phyloP scores from a whole-genome alignment of 2,113 vertebrate species.

The Eulacestoma nigropectus region DNA sequence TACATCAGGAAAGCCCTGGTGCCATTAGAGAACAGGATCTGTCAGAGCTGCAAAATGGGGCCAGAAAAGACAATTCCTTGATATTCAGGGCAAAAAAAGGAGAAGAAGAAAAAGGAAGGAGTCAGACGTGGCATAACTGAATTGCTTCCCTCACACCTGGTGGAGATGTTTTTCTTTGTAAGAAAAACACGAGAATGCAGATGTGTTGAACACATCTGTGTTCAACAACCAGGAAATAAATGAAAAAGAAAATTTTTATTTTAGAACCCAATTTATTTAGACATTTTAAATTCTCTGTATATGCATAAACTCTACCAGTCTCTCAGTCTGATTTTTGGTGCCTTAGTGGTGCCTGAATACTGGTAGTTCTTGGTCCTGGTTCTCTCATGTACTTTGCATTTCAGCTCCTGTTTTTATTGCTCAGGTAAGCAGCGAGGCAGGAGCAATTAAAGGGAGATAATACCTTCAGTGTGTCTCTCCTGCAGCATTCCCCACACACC shows the following conservation, averaged over 20 bases:
- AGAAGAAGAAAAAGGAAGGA: neutral
- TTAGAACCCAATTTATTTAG: neutral
- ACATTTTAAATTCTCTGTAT: neutral
- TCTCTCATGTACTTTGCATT: neutral
- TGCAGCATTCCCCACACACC: neutral
- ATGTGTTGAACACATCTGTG: neutral
- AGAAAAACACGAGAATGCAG: neutral
- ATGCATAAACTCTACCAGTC: neutral
- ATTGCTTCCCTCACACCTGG: accelerated
- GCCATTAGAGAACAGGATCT: neutral
- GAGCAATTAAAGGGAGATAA: neutral
- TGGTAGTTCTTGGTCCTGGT: neutral
- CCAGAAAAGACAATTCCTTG: neutral
- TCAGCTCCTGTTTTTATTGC: neutral
- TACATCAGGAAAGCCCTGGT: neutral
- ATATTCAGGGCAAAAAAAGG: neutral
- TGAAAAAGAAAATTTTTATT: neutral
- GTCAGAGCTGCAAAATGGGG: neutral
- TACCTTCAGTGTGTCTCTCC: neutral
- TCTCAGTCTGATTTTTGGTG: neutral
- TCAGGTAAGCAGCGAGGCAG: neutral
- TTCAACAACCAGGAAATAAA: neutral
- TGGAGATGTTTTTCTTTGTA: neutral
- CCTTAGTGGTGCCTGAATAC: neutral
- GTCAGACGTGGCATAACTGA: neutral